These are phyloP conservation scores for Scaptomyza cyrtandrae DNA, from an alignment of 2,888 invertebrate species.

Conservation along the genomic window DNA sequence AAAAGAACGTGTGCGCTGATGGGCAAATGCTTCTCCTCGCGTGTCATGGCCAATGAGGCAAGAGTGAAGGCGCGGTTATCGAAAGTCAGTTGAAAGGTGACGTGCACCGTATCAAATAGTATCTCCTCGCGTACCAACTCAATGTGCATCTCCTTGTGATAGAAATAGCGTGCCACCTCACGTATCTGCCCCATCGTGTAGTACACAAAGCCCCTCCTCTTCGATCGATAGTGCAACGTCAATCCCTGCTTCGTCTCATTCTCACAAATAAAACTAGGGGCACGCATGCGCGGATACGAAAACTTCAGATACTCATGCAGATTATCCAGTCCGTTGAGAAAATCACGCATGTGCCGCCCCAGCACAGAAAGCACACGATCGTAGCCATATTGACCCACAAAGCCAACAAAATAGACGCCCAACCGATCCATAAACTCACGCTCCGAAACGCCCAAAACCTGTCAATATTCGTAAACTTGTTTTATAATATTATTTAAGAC, in stretches of 20 bases:
- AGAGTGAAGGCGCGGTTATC: constrained; percentile 96
- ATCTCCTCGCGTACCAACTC: constrained; percentile 94
- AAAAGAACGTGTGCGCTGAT: constrained; percentile 95
- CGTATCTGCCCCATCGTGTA: constrained; percentile 98
- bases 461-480: constrained; percentile 39
- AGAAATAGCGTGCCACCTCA: constrained; percentile 96
- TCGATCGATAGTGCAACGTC: constrained; percentile 96
- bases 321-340: constrained; percentile 97
- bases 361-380: constrained; percentile 95
- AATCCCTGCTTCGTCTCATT: constrained; percentile 96
- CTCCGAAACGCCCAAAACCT: constrained; percentile 95
- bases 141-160: constrained; percentile 97
- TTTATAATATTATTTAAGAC: too few relatives aligned
- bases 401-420: constrained; percentile 97
- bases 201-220: constrained; percentile 96
- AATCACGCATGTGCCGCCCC: constrained; percentile 97
- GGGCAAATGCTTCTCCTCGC: constrained; percentile 94
- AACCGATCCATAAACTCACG: constrained; percentile 96
- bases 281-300: constrained; percentile 94
- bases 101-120: constrained; percentile 95
- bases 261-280: constrained; percentile 98
- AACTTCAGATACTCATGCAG: constrained; percentile 98
- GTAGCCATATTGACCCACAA: constrained; percentile 97
- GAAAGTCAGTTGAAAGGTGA: constrained; percentile 96
- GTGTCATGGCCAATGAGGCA: constrained; percentile 92